Conservation (phyloP, 2,888 invertebrate genomes). For the Eupsilia transversa region DNA sequence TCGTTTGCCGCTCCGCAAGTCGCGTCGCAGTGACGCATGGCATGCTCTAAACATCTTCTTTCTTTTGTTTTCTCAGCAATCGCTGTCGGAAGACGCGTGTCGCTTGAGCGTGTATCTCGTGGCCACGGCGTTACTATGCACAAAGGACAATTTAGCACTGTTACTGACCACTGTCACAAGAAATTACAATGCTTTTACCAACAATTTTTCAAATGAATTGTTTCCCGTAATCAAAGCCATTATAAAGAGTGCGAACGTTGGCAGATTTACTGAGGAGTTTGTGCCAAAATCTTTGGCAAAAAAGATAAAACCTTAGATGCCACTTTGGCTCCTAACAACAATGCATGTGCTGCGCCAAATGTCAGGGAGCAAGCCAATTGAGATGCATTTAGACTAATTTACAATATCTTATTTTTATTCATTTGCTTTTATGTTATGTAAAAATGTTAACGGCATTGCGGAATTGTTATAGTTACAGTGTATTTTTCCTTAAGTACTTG, state of each 20-base stretch:
- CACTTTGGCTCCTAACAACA: conserved; percentile 30
- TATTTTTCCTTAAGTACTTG: background rate
- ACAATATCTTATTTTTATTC: conserved; percentile 18
- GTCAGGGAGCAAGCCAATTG: conserved; percentile 43
- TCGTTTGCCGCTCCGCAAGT: background rate
- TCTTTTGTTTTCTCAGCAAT: background rate
- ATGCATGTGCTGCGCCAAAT: conserved; percentile 46
- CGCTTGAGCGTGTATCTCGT: background rate
- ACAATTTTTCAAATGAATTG: conserved; percentile 17
- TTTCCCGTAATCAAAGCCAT: conserved; percentile 23
- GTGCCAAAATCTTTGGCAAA: conserved; percentile 55
- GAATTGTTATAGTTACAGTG: too few relatives aligned
- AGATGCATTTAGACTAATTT: conserved; percentile 34
- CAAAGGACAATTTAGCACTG: conserved; percentile 5
- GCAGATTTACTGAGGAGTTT: conserved; percentile 27
- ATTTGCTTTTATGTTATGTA: background rate
- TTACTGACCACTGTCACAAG: background rate
- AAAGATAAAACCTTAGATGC: conserved; percentile 18
- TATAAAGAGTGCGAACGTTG: conserved; percentile 42
- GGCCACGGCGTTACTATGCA: too few relatives aligned
- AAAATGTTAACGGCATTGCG: background rate
- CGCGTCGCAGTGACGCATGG: background rate
- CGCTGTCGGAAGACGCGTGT: background rate
- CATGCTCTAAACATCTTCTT: background rate
- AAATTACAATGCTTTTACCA: conserved; percentile 23